phyloP scores from a whole-genome alignment of 1,140 invertebrate genomes.

The Pseudomyrmex sp. region DNA sequence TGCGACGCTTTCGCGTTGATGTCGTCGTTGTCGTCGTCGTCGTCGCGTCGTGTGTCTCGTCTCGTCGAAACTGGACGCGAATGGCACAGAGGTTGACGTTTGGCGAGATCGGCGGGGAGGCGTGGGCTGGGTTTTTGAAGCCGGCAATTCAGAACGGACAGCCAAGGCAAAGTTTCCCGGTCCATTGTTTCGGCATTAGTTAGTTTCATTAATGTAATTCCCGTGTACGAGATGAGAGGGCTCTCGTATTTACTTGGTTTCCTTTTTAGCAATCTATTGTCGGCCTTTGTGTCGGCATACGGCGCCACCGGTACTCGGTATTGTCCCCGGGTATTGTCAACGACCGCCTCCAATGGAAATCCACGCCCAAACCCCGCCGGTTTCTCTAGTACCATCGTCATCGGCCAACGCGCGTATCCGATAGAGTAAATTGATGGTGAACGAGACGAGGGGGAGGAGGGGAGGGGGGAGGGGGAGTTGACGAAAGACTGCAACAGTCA shows the following conservation, averaged over 20 bases:
- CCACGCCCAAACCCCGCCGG: constrained; percentile 41
- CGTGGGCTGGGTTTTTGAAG: not conserved
- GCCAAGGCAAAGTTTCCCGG: constrained; percentile 50
- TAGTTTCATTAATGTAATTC: constrained; percentile 80
- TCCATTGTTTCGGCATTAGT: constrained; percentile 74
- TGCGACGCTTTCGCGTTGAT: constrained; percentile 39
- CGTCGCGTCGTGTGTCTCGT: constrained; percentile 18
- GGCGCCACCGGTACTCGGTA: constrained; percentile 55
- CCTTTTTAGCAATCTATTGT: constrained; percentile 78
- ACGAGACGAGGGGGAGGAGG: not conserved
- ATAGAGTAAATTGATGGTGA: constrained; percentile 60
- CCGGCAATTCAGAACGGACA: constrained; percentile 38
- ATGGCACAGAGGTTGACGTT: constrained; percentile 44
- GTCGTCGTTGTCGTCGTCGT: constrained; percentile 1
- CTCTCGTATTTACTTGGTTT: constrained; percentile 78
- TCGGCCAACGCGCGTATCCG: constrained; percentile 54
- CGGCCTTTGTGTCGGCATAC: constrained; percentile 71
- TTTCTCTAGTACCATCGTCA: constrained; percentile 54
- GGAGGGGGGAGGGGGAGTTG: not conserved
- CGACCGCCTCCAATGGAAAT: constrained; percentile 62
- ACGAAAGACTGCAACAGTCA: constrained; percentile 57
- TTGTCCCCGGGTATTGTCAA: constrained; percentile 72
- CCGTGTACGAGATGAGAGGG: constrained; percentile 70
- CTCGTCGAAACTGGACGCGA: constrained; percentile 43
- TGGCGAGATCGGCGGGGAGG: not conserved